Base-by-base conservation (phyloP, 2,113 vertebrate genomes). In the Erinaceus europaeus region DNA sequence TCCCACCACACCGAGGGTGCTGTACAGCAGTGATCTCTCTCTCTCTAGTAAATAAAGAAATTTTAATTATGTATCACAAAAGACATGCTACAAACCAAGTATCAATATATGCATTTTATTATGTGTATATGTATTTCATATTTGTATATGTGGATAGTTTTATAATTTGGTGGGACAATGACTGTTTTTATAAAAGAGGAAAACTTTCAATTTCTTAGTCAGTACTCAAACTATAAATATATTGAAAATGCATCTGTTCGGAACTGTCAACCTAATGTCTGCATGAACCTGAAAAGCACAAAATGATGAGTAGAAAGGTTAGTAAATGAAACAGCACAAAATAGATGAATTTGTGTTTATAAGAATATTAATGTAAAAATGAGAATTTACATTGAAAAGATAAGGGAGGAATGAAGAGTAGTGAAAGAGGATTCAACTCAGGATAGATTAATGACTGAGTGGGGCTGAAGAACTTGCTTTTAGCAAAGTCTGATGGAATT, bases 351-450 rank as follows among this genome's bases (percentile, higher is more conserved):
- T n/a, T 36, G 3, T 5, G 21, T 38, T 34, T 29, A 23, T 23
- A 72, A 18, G 20, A 4, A 50, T 0, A 15, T 36, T 46, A 42
- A 36, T 53, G 11, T 36, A 78, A 59, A 61, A 57, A 1, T 48
- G 27, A n/a, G n/a, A 88, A 42, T 6, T 34, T 14, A 69, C 10
- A 1, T 55, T 93, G 36, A 12, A 88, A 86, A 55, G 14, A 18
- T 50, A 40, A 40, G 65, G 50, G 29, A 4, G 1, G 1, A 3
- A 4, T 78, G 13, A 53, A n/a, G 25, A 38, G 1, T 4, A 71
- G 4, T 1, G 4, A 46, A 32, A 2, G 5, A 71, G 2, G 4
- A 2, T 34, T 34, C n/a, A 64, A 23, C 5, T 27, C 1, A 29
- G 36, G 17, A 14, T 23, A 29, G 53, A 0, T 13, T 42, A 34